Percentiles rank a stretch among this genome's conserved stretches.
These are phyloP conservation scores for Pterobdella sp. DNA, from an alignment of 2,888 invertebrate species.

Conservation along the genomic window DNA sequence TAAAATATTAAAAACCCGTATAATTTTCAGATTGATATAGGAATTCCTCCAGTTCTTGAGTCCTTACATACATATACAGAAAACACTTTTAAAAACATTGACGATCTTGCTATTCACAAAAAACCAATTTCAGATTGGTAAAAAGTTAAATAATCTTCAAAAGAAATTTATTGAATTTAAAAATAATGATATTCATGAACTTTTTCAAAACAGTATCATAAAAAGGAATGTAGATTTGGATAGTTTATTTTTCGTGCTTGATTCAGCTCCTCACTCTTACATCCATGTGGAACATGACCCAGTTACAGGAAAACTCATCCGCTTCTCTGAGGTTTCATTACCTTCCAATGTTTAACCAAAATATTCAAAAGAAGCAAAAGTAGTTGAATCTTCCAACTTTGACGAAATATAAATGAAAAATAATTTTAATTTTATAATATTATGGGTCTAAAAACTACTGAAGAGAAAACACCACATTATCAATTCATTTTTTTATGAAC, in stretches of 20 bases:
- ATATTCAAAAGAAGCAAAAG: background rate
- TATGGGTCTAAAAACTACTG: no score
- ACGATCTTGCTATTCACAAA: constrained; percentile 11
- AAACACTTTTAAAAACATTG: constrained; percentile 8
- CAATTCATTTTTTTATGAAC: background rate
- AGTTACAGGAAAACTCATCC: constrained; percentile 66
- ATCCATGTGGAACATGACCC: constrained; percentile 65
- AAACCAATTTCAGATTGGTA: constrained; percentile 19
- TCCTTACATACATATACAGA: background rate
- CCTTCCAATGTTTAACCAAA: background rate
- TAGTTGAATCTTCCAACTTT: no score
- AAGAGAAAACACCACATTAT: background rate
- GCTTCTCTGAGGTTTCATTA: constrained; percentile 54
- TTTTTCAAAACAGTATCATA: constrained; percentile 36
- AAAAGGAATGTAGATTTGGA: constrained; percentile 42
- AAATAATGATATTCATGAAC: background rate
- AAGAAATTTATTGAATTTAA: background rate
- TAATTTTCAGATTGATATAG: constrained; percentile 12
- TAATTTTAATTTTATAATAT: background rate
- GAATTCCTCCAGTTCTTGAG: constrained; percentile 17
- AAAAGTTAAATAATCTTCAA: background rate
- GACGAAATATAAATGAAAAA: background rate
- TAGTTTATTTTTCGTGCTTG: constrained; percentile 41
- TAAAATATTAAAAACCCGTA: background rate
- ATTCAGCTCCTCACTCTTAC: constrained; percentile 44